Percentiles rank a stretch among this genome's conserved stretches.
Conservation (phyloP, 2,888 invertebrate genomes). For the Brassicogethes aeneus region DNA sequence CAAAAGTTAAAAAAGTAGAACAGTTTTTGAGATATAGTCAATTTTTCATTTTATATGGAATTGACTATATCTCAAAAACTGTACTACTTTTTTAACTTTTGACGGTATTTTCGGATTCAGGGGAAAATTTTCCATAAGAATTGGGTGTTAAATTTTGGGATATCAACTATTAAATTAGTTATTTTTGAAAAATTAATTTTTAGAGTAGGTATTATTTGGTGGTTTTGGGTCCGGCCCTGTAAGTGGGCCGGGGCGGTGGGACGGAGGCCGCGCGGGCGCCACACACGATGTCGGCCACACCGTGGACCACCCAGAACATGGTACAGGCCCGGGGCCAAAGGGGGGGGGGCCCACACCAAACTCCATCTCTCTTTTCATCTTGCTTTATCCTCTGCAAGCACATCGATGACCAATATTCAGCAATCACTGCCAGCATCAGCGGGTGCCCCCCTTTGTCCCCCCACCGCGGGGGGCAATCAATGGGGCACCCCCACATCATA, state of each 20-base stretch:
- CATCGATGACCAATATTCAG: neutral
- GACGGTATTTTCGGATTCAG: no score
- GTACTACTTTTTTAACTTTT: no score
- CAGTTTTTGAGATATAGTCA: no score
- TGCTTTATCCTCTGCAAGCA: neutral
- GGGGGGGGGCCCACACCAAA: conserved; percentile 13
- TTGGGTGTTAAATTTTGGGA: no score
- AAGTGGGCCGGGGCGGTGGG: neutral
- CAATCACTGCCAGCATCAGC: neutral
- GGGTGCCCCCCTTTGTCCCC: neutral
- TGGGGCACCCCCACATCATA: no score
- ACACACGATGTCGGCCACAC: conserved; percentile 43
- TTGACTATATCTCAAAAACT: no score
- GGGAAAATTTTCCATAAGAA: no score
- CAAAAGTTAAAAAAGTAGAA: no score
- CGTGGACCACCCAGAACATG: conserved; percentile 37
- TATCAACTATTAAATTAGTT: no score
- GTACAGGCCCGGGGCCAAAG: conserved; percentile 27
- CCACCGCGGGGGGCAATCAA: neutral
- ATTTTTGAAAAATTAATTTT: no score
- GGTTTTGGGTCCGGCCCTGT: neutral
- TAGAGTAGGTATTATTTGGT: no score
- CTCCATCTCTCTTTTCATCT: neutral
- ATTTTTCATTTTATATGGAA: no score
- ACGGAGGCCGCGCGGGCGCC: conserved; percentile 26